Percentiles rank a stretch among this genome's conserved stretches.
These are phyloP conservation scores for Odontophorus gujanensis DNA, from an alignment of 2,113 vertebrate genomes.

Conservation along the genomic window DNA sequence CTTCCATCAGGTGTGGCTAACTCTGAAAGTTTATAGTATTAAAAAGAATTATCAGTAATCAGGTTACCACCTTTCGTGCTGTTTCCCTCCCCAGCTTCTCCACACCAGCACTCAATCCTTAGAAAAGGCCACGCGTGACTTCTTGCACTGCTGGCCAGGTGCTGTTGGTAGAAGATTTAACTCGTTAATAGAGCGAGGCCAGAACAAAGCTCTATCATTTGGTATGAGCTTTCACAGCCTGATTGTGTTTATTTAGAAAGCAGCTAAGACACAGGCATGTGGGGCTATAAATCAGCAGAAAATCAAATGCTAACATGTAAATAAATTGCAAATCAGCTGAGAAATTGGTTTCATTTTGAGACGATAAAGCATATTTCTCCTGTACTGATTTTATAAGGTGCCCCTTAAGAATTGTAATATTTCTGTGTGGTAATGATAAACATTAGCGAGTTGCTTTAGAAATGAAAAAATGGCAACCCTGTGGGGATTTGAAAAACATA, in stretches of 20 bases:
- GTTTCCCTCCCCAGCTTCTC: conserved; percentile 38
- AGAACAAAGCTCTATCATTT: conserved; percentile 40
- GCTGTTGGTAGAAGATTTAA: neutral
- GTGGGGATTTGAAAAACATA: conserved; percentile 83
- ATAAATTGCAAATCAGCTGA: conserved; percentile 85
- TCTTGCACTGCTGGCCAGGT: neutral
- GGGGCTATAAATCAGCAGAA: conserved; percentile 82
- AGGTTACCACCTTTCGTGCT: neutral
- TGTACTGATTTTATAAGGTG: conserved; percentile 76
- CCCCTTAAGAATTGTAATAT: conserved; percentile 82
- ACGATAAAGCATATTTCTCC: conserved; percentile 76
- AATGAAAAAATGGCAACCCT: conserved; percentile 83
- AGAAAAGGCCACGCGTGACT: conserved; percentile 40
- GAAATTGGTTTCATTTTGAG: conserved; percentile 81
- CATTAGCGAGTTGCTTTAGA: conserved; percentile 83
- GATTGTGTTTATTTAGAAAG: conserved; percentile 77
- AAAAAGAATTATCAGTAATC: neutral
- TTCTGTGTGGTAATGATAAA: conserved; percentile 84
- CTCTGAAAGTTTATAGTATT: neutral
- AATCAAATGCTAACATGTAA: conserved; percentile 84
- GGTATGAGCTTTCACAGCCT: conserved; percentile 15
- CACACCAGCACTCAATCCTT: conserved; percentile 15
- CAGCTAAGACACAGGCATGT: conserved; percentile 66
- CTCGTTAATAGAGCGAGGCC: conserved; percentile 53
- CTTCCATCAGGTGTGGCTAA: neutral